Percentiles rank a stretch among this genome's conserved stretches.
phyloP scores from a whole-genome alignment of 2,888 invertebrate genomes.

The Hylaea fasciaria region DNA sequence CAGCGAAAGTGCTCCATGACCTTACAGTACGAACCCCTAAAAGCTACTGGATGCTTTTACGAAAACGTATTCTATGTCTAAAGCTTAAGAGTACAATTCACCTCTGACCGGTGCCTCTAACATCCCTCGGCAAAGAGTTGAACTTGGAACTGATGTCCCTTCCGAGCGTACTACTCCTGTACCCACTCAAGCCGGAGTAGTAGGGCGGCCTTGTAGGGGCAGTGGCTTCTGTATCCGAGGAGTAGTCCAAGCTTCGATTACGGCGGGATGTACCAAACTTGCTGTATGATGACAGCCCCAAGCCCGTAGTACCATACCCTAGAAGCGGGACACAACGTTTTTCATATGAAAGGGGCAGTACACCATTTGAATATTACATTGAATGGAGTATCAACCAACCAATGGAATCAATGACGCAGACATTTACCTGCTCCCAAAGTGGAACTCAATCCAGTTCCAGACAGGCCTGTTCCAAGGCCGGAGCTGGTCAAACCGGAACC shows the following conservation, averaged over 20 bases:
- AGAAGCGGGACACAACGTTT: not conserved
- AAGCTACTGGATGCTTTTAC: too few species aligned
- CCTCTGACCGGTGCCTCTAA: constrained; percentile 86
- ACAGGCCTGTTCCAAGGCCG: constrained; percentile 70
- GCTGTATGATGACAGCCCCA: constrained; percentile 76
- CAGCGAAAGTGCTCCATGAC: too few species aligned
- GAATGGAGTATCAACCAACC: too few species aligned
- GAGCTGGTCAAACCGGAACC: constrained; percentile 73
- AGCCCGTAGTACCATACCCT: constrained; percentile 72
- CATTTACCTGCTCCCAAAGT: constrained; percentile 61
- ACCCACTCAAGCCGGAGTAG: constrained; percentile 86
- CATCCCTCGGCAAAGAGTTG: constrained; percentile 89
- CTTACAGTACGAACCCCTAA: too few species aligned
- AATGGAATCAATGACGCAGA: not conserved
- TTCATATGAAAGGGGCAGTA: too few species aligned
- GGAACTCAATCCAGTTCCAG: constrained; percentile 71
- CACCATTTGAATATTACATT: too few species aligned
- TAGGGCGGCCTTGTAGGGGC: constrained; percentile 90
- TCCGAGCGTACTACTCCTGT: constrained; percentile 80
- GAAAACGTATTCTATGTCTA: too few species aligned
- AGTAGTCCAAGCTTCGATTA: constrained; percentile 94
- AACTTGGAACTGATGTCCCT: constrained; percentile 88
- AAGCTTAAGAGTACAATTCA: constrained; percentile 50
- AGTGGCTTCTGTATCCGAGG: constrained; percentile 98
- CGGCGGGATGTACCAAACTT: constrained; percentile 88